Conservation (phyloP, 2,113 vertebrate species). For the Lophura nycthemera region DNA sequence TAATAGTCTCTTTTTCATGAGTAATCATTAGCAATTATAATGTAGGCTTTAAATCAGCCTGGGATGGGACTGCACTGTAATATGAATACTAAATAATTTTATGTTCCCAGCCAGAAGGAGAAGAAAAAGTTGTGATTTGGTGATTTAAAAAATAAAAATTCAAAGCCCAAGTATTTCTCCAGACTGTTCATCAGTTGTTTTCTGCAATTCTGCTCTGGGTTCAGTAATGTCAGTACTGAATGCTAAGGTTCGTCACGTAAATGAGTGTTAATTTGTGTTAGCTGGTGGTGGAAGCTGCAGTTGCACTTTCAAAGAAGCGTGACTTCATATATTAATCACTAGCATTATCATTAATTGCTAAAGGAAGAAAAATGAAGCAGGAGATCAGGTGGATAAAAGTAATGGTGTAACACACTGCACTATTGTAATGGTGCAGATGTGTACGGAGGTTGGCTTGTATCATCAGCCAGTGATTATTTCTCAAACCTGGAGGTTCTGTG, state of each 20-base stretch:
- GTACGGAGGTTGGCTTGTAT: background rate
- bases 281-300: background rate
- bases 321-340: conserved; percentile 39
- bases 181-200: background rate
- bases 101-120: conserved; percentile 15
- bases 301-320: conserved; percentile 21
- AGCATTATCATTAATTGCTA: conserved; percentile 29
- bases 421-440: background rate
- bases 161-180: conserved; percentile 3
- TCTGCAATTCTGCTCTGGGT: background rate
- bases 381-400: background rate
- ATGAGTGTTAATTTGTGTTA: conserved; percentile 3
- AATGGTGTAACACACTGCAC: background rate
- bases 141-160: background rate
- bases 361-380: background rate
- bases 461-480: background rate
- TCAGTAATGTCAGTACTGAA: background rate
- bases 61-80: conserved; percentile 55
- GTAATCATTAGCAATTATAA: conserved; percentile 82
- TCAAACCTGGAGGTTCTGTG: background rate
- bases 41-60: conserved; percentile 72
- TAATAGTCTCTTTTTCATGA: conserved; percentile 78
- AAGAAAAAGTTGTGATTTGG: conserved; percentile 47
- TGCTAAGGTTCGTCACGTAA: background rate
- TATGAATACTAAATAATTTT: conserved; percentile 74